Conservation (phyloP, 1,140 invertebrate species). For the Drosophila bifasciata region DNA sequence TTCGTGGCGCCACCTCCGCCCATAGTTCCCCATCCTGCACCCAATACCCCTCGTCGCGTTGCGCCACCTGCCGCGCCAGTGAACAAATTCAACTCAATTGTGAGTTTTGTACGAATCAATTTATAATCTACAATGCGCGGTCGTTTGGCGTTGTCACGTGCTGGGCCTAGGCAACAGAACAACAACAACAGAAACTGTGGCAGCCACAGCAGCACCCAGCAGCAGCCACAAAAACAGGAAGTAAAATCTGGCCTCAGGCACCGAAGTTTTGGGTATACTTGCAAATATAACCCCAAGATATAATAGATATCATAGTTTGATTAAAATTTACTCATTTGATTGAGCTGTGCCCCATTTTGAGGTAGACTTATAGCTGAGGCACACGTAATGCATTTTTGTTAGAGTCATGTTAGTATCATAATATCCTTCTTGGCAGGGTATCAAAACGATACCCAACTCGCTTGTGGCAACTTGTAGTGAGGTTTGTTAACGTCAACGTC, state of each 20-base stretch:
- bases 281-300: too few relatives aligned
- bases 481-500: constrained; percentile 75
- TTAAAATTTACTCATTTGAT: too few relatives aligned
- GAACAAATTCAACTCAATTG: constrained; percentile 80
- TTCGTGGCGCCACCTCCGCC: constrained; percentile 4
- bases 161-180: constrained; percentile 51
- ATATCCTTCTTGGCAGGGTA: too few relatives aligned
- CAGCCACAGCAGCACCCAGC: not conserved
- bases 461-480: constrained; percentile 71
- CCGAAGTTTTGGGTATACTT: too few relatives aligned
- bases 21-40: constrained; percentile 19
- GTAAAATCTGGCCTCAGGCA: not conserved
- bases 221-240: constrained; percentile 1
- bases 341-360: too few relatives aligned
- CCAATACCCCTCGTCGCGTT: constrained; percentile 8
- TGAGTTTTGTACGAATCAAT: constrained; percentile 79
- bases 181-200: constrained; percentile 33
- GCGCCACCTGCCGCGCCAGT: constrained; percentile 43
- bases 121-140: constrained; percentile 73
- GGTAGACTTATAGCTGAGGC: too few relatives aligned
- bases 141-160: constrained; percentile 72
- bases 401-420: not conserved
- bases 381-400: too few relatives aligned
- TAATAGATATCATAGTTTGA: too few relatives aligned
- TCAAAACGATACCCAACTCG: constrained; percentile 45